These are phyloP conservation scores for Drosophila neocordata DNA, from an alignment of 1,140 invertebrate genomes.

Conservation along the genomic window DNA sequence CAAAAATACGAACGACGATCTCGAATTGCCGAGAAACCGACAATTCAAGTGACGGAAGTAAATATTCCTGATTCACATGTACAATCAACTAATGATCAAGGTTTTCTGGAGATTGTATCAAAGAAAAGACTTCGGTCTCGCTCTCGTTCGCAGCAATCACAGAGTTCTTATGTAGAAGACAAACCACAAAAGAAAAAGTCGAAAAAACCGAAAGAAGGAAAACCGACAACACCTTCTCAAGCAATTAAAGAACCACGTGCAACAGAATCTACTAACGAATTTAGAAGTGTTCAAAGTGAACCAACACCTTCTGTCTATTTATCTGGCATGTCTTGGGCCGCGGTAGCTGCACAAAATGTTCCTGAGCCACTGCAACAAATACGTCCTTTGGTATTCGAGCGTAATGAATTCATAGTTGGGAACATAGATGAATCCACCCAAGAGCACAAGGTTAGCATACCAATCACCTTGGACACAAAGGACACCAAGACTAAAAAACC, in stretches of 20 bases:
- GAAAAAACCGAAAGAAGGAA: slow-evolving; percentile 53
- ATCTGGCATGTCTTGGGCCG: slow-evolving; percentile 75
- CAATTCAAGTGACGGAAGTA: slow-evolving; percentile 60
- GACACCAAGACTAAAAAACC: slow-evolving; percentile 62
- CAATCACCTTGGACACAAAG: slow-evolving; percentile 43
- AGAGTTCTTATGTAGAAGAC: slow-evolving; percentile 44
- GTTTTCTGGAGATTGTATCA: slow-evolving; percentile 61
- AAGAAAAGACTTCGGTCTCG: slow-evolving; percentile 71
- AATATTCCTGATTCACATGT: slow-evolving; percentile 20
- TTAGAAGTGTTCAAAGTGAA: not conserved
- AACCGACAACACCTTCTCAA: slow-evolving; percentile 9
- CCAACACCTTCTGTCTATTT: slow-evolving; percentile 32
- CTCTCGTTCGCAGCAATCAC: slow-evolving; percentile 71
- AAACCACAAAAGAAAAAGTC: slow-evolving; percentile 63
- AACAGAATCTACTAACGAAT: not conserved
- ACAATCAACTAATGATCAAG: slow-evolving; percentile 50
- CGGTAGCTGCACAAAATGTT: slow-evolving; percentile 76
- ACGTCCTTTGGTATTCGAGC: slow-evolving; percentile 44
- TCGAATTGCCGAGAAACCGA: slow-evolving; percentile 47
- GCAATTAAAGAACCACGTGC: not conserved
- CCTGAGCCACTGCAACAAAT: slow-evolving; percentile 74
- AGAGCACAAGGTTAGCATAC: slow-evolving; percentile 50
- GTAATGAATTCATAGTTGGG: slow-evolving; percentile 21
- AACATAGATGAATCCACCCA: slow-evolving; percentile 10
- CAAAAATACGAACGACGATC: slow-evolving; percentile 27